Evolutionary conservation across 30 jellyfish, hydroid and myxozoan genomes (phyloP).

Genomic region (Chironex yamaguchii): DNA sequence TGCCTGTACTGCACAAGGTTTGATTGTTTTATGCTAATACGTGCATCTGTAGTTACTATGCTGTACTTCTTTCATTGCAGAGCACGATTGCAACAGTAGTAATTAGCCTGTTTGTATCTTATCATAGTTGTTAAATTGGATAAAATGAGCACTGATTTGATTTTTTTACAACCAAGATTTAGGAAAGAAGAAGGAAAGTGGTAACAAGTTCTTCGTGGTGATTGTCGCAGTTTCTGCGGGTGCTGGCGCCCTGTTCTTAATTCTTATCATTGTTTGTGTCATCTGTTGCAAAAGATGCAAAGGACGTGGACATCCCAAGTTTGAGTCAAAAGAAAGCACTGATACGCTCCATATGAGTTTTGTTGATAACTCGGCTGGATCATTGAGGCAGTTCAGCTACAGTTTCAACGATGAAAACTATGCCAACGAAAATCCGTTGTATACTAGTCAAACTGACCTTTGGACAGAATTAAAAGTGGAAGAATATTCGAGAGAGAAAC

Average conservation of each 20-base stretch:
- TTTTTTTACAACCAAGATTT: too few species aligned
- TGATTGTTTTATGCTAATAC: too few species aligned
- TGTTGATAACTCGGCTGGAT: constrained; percentile 33
- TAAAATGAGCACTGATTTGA: too few species aligned
- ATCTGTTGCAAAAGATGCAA: not conserved
- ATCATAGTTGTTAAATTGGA: too few species aligned
- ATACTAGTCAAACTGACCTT: constrained; percentile 6
- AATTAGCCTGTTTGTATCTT: too few species aligned
- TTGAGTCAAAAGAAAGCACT: not conserved
- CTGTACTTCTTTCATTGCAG: too few species aligned
- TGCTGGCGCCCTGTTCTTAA: constrained; percentile 33
- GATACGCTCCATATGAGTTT: not conserved
- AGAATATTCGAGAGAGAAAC: constrained; percentile 41
- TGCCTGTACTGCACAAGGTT: too few species aligned
- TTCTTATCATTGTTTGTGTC: not conserved
- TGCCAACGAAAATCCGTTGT: constrained; percentile 43
- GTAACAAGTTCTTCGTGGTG: not conserved
- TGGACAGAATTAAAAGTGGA: constrained; percentile 27
- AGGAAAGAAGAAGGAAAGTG: not conserved
- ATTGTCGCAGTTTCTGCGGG: constrained; percentile 64
- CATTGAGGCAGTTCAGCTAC: constrained; percentile 16
- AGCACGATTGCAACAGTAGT: too few species aligned
- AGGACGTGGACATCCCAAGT: not conserved
- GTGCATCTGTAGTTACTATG: too few species aligned
- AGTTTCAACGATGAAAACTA: constrained; percentile 4